These are phyloP conservation scores for Eulacestoma nigropectus DNA, from an alignment of 2,113 vertebrate species.

Conservation along the genomic window DNA sequence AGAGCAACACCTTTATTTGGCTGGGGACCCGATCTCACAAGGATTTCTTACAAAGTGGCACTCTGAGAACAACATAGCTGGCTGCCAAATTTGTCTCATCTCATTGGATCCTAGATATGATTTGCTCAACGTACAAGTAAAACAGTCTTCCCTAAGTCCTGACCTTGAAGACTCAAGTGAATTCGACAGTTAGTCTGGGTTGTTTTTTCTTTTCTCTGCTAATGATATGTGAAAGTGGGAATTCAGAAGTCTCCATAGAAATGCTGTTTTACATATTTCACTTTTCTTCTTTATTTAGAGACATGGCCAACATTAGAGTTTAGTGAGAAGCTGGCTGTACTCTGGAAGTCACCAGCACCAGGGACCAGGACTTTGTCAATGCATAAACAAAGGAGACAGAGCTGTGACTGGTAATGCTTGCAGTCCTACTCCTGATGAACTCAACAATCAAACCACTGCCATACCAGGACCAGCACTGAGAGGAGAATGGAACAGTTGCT, in stretches of 20 bases:
- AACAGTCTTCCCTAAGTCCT: not conserved
- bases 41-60: not conserved
- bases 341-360: not conserved
- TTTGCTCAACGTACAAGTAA: not conserved
- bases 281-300: not conserved
- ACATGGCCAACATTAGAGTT: not conserved
- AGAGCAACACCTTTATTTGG: not conserved
- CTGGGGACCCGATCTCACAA: not conserved
- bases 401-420: not conserved
- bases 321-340: not conserved
- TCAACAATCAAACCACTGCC: not conserved
- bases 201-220: not conserved
- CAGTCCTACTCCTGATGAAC: not conserved
- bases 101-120: fast-evolving
- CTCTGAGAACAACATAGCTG: not conserved
- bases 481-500: not conserved
- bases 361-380: not conserved
- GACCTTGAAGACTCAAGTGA: not conserved
- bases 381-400: not conserved
- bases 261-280: not conserved
- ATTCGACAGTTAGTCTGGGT: not conserved
- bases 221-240: not conserved
- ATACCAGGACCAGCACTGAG: not conserved
- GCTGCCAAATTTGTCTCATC: not conserved
- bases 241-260: not conserved